A percentile compares a stretch with the other conserved stretches of the same genome.
Evolutionary conservation across 2,113 vertebrate species (phyloP).

Genomic region (Gracilinanus agilis): DNA sequence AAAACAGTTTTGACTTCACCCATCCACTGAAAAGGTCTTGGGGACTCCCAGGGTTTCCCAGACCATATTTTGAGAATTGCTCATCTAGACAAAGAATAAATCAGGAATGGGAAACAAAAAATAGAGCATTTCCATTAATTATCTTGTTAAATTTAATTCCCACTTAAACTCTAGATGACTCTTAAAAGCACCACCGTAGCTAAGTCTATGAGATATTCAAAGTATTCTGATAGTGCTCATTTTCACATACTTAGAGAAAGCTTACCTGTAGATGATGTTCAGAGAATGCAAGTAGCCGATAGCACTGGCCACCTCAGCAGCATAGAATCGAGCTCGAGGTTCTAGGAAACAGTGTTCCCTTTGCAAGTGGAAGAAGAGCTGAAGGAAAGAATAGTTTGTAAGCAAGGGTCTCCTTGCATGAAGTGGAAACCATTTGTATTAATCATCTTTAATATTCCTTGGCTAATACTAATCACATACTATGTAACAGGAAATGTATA

Average conservation of each 20-base stretch:
- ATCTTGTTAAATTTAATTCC: background rate
- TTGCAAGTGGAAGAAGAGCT: slow-evolving; percentile 99
- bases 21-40: background rate
- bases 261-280: slow-evolving; percentile 97
- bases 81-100: background rate
- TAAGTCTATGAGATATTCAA: background rate
- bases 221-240: background rate
- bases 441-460: background rate
- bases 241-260: fast-evolving
- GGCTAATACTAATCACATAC: background rate
- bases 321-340: slow-evolving; percentile 94
- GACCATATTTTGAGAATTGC: background rate
- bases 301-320: slow-evolving; percentile 95
- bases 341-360: slow-evolving; percentile 95
- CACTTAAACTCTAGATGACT: background rate
- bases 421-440: background rate
- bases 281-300: slow-evolving; percentile 97
- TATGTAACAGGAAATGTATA: background rate
- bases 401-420: background rate
- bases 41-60: background rate
- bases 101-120: background rate
- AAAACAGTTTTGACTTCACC: background rate
- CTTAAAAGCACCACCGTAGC: background rate
- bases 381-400: background rate
- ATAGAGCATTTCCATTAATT: background rate